Evolutionary conservation across 2,113 vertebrate genomes (phyloP).

Genomic region (Oryzias javanicus): DNA sequence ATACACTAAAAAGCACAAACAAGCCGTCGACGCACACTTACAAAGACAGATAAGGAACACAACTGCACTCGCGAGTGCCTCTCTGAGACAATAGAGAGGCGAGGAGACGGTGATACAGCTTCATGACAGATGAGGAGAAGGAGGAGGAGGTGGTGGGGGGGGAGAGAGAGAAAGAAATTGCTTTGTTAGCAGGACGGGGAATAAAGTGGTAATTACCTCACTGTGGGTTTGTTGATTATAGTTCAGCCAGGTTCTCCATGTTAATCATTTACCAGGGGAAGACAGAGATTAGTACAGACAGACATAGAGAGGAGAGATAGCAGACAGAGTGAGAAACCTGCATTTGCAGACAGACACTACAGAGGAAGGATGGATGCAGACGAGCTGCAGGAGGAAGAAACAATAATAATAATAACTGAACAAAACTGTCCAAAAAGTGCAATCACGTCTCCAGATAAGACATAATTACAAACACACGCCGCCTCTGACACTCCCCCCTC

Average conservation of each 20-base stretch:
- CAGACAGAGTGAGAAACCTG: conserved; percentile 26
- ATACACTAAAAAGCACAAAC: conserved; percentile 46
- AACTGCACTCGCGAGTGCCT: conserved; percentile 19
- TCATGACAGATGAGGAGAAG: conserved; percentile 42
- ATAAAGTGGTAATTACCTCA: conserved; percentile 76
- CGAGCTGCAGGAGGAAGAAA: conserved; percentile 10
- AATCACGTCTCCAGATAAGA: conserved; percentile 59
- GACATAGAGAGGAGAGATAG: conserved; percentile 48
- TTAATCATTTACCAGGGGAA: conserved; percentile 76
- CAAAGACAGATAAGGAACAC: conserved; percentile 52
- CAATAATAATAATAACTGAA: conserved; percentile 5
- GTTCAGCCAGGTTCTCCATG: conserved; percentile 72
- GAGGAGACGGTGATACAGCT: conserved; percentile 34
- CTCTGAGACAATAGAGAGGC: conserved; percentile 44
- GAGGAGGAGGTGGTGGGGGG: conserved; percentile 6
- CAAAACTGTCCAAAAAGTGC: conserved; percentile 39
- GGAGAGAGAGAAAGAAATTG: conserved; percentile 19
- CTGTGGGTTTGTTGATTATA: conserved; percentile 77
- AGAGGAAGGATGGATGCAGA: conserved; percentile 6
- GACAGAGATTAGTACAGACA: conserved; percentile 64
- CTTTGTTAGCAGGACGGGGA: conserved; percentile 65
- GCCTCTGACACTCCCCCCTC: conserved; percentile 23
- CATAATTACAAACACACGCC: conserved; percentile 52
- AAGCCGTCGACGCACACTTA: conserved; percentile 50
- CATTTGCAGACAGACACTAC: conserved; percentile 41